Evolutionary conservation across 92 coral and sea anemone species (phyloP), one percentile per base, ranked within the genome.

Genomic region (Metridium senile): DNA sequence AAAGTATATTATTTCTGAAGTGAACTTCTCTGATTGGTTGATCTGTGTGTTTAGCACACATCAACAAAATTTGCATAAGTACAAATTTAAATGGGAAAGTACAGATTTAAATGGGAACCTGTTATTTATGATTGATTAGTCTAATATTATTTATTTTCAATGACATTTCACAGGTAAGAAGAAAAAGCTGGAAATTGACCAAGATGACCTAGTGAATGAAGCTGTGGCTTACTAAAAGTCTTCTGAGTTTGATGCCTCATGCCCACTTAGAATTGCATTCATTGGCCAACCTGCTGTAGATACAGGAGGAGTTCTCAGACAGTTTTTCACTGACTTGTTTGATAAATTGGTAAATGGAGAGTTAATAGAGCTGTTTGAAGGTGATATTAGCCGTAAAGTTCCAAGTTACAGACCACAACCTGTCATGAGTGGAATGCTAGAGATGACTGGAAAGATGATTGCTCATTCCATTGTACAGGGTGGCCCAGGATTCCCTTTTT

Each of bases 381-480:
- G 90, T 27, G 80, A 73, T 64, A 35, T 63, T 4, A 53, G 19
- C 20, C 78, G 75, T 74, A 65, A 67, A 53, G 81, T 85, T 61
- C 90, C 90, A 75, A 85, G 84, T 22, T 68, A 85, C 79, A 66
- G 58, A 35, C 89, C 81, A 63, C 84, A 86, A 32, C 81, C 72
- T 28, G 72, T 82, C 46, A 74, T 78, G 85, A 78, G 83, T 78
- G 86, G 83, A 64, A 82, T 86, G 79, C 72, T 75, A 32, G 84
- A 54, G 65, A 70, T 85, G 76, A 54, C 74, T 58, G 90, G 88
- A 0, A 85, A 76, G 66, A 84, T 87, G 47, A 74, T 87, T 53
- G 82, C 89, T 27, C 92, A 90, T 66, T 79, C 85, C 0, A 78
- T 87, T 29, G 89, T 75, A 27, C 92, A 87, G 28, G 84, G 87